Evolutionary conservation across 2,113 vertebrate species (phyloP).

Genomic region (Oriolus oriolus): DNA sequence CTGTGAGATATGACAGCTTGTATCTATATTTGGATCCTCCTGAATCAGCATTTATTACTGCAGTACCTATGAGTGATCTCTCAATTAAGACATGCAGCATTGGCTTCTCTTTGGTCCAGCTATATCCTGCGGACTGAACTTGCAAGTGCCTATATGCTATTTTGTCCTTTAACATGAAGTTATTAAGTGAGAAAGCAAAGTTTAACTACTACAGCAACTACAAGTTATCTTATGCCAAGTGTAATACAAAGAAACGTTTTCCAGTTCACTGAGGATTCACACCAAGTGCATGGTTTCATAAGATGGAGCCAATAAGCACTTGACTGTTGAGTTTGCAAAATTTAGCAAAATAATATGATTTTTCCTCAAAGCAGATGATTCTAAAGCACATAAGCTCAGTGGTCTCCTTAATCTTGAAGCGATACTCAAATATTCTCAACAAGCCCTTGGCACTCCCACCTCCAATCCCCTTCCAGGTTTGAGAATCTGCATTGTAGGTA

Average conservation of each 20-base stretch:
- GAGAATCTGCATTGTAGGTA: not conserved
- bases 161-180: not conserved
- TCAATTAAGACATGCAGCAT: not conserved
- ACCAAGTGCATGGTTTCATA: not conserved
- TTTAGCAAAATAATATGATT: not conserved
- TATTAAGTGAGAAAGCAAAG: not conserved
- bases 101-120: not conserved
- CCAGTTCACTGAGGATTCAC: not conserved
- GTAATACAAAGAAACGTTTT: not conserved
- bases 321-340: not conserved
- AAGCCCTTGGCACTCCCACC: fast-evolving
- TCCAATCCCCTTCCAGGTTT: not conserved
- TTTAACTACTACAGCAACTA: not conserved
- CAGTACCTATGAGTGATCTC: not conserved
- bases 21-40: not conserved
- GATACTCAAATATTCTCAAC: not conserved
- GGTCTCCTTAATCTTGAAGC: not conserved
- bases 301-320: not conserved
- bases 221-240: not conserved
- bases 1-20: not conserved
- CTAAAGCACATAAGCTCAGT: not conserved
- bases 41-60: not conserved
- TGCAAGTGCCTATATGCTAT: not conserved
- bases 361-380: not conserved
- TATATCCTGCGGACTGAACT: not conserved